Evolutionary conservation across 2,888 invertebrate genomes (phyloP), one percentile per base, ranked within the genome.

Genomic region (Drosophila affinis): DNA sequence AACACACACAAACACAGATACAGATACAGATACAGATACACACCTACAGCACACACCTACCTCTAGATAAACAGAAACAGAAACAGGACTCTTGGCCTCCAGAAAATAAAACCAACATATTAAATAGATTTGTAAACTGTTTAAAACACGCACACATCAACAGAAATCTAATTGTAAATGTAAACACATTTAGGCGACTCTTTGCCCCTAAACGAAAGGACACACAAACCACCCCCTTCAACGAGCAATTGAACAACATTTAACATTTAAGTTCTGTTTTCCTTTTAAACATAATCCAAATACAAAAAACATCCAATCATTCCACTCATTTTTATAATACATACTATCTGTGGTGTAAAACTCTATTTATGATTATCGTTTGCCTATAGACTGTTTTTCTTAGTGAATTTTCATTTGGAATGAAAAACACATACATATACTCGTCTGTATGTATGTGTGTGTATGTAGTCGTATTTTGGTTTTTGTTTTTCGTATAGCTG

Each of bases 1-100:
- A 64, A 62, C 74, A 70, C 74, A 70, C 65, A 67, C 65, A 59
- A 57, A 64, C 46, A 62, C 62, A 61, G 52, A 72, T 34, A 65
- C 51, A 62, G n/a, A n/a, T n/a, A 67, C 65, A 59, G 54, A 64
- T 44, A 62, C 62, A 61, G 52, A 72, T 34, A 65, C 51, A 62
- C 34, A 14, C 6, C n/a, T n/a, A n/a, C n/a, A n/a, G 2, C 14
- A 39, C 34, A 12, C 39, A 3, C 39, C 14, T n/a, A 39, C 56
- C 64, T 72, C 14, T 72, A 51, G 72, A 72, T 65, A 55, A 72
- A 72, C 72, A 29, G 29, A 29, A 29, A 63, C 21, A 45, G 29
- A 21, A 17, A 5, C 48, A 57, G 57, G 63, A 47, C 39, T 46
- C 48, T 57, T 27, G 44, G n/a, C 39, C 24, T 12, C 9, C 7